phyloP scores from a whole-genome alignment of 2,113 vertebrate genomes.

The Sebastes schlegelii region DNA sequence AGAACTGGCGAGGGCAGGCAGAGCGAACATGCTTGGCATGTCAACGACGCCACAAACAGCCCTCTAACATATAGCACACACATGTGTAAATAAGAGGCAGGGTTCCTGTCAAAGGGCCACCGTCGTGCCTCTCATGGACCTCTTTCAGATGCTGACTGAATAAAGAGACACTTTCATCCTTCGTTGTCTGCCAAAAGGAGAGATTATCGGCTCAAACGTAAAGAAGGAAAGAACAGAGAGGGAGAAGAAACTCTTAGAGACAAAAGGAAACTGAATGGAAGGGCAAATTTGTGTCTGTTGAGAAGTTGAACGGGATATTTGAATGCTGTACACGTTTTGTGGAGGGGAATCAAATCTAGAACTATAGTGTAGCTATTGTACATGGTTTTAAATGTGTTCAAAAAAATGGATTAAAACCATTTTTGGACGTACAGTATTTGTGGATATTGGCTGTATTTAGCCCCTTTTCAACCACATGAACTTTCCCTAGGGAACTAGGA shows the following conservation, averaged over 20 bases:
- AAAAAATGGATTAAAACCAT: background rate
- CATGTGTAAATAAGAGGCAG: conserved; percentile 42
- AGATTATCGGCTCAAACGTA: conserved; percentile 62
- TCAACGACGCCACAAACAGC: conserved; percentile 61
- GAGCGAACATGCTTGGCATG: conserved; percentile 66
- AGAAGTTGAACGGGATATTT: background rate
- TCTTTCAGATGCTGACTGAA: conserved; percentile 55
- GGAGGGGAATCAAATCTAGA: background rate
- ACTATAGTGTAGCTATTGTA: background rate
- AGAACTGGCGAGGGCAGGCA: conserved; percentile 70
- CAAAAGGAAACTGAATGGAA: conserved; percentile 24
- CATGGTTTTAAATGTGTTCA: background rate
- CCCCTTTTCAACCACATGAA: too few species aligned
- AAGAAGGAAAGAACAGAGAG: conserved; percentile 20
- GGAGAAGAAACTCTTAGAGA: conserved; percentile 6
- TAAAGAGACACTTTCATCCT: conserved; percentile 67
- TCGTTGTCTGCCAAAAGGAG: conserved; percentile 52
- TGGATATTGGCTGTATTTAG: background rate
- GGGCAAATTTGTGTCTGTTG: conserved; percentile 19
- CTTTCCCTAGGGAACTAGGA: background rate
- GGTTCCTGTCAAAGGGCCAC: conserved; percentile 56
- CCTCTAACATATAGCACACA: conserved; percentile 28
- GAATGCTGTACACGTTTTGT: background rate
- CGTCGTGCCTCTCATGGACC: conserved; percentile 51
- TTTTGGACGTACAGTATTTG: background rate